Percentiles rank a stretch among this genome's conserved stretches.
Evolutionary conservation across 2,797 vertebrate genomes (phyloP).

Genomic region (Macropodus opercularis): DNA sequence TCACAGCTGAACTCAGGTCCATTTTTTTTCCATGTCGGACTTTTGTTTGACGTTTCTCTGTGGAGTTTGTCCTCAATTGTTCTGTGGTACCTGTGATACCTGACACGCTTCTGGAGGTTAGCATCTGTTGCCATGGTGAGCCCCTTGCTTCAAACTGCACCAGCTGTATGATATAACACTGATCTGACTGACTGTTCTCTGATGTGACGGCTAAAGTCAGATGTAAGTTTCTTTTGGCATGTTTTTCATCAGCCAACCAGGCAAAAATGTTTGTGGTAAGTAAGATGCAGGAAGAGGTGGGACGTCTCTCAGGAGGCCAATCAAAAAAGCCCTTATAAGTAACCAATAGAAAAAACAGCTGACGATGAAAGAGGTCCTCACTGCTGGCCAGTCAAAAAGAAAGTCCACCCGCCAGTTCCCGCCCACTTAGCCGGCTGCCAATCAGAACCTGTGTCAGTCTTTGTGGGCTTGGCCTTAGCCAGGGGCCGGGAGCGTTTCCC

Average conservation of each 20-base stretch:
- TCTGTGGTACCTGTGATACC: no score
- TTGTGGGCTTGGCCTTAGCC: constrained; percentile 71
- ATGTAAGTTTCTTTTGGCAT: background rate
- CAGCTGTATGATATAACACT: background rate
- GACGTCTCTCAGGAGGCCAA: constrained; percentile 44
- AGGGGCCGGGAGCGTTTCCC: constrained; percentile 53
- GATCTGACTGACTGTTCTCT: background rate
- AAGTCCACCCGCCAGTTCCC: constrained; percentile 41
- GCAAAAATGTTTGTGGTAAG: constrained; percentile 10
- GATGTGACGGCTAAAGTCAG: no score
- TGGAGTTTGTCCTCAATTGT: no score
- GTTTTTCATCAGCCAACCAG: constrained; percentile 13
- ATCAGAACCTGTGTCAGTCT: constrained; percentile 59
- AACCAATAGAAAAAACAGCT: constrained; percentile 20
- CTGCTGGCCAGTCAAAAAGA: constrained; percentile 67
- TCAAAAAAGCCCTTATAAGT: constrained; percentile 62
- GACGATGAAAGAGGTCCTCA: constrained; percentile 18
- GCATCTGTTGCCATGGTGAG: constrained; percentile 1
- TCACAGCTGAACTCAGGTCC: background rate
- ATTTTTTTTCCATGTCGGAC: no score
- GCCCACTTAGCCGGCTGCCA: constrained; percentile 47
- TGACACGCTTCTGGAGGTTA: background rate
- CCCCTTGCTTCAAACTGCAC: background rate
- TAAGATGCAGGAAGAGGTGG: constrained; percentile 29
- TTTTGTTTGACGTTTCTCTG: no score